A percentile compares a stretch with the other conserved stretches of the same genome.
Evolutionary conservation across 2,113 vertebrate genomes (phyloP).

Genomic region (Balaeniceps rex): DNA sequence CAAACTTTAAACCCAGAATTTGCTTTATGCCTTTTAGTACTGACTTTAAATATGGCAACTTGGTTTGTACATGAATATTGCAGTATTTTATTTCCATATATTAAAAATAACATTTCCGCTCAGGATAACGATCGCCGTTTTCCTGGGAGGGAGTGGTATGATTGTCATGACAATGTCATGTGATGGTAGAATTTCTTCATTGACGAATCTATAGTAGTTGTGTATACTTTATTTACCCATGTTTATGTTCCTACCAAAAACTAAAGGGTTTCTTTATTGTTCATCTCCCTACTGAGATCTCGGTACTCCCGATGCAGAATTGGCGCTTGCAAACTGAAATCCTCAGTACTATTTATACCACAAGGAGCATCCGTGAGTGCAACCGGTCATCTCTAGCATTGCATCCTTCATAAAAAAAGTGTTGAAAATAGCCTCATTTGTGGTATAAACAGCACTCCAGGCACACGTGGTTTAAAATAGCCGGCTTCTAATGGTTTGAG

Average conservation of each 20-base stretch:
- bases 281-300: constrained; percentile 49
- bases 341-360: neutral
- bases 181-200: constrained; percentile 81
- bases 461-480: neutral
- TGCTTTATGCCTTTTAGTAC: constrained; percentile 72
- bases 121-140: constrained; percentile 53
- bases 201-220: constrained; percentile 78
- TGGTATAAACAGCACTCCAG: neutral
- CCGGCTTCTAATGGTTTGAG: neutral
- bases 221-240: constrained; percentile 80
- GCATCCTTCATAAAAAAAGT: neutral
- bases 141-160: constrained; percentile 80
- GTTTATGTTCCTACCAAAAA: constrained; percentile 39
- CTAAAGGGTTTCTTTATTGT: constrained; percentile 24
- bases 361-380: neutral
- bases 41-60: constrained; percentile 69
- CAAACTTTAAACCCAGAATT: constrained; percentile 29
- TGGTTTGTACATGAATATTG: constrained; percentile 76
- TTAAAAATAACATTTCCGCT: constrained; percentile 77
- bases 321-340: neutral
- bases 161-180: constrained; percentile 87
- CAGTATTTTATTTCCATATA: constrained; percentile 80
- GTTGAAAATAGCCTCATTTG: accelerated
- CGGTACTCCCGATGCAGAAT: neutral
- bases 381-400: accelerated